Conservation (phyloP, 2,888 invertebrate species). For the Sinelater perroti region DNA sequence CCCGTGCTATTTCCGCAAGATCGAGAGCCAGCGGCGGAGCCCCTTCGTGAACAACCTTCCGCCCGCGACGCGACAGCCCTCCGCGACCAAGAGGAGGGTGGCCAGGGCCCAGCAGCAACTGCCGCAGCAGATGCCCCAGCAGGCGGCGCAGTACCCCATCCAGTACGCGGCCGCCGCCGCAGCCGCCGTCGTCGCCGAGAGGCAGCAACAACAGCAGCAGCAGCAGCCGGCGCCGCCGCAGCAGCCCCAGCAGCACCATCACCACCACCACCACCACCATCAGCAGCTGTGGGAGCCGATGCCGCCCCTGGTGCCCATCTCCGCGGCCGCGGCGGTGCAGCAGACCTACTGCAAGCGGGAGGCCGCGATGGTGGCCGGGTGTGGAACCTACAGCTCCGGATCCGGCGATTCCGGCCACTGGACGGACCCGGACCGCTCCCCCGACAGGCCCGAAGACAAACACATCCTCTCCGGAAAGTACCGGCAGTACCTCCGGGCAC, state of each 20-base stretch:
- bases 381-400: conserved; percentile 53
- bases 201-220: conserved; percentile 55
- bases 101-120: conserved; percentile 57
- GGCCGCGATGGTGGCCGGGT: conserved; percentile 58
- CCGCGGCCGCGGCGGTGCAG: conserved; percentile 48
- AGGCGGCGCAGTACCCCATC: conserved; percentile 54
- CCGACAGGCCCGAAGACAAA: conserved; percentile 56
- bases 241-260: conserved; percentile 54
- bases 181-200: conserved; percentile 45
- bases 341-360: conserved; percentile 51
- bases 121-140: conserved; percentile 56
- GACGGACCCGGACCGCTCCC: conserved; percentile 58
- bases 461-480: conserved; percentile 65
- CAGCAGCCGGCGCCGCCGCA: conserved; percentile 47
- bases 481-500: conserved; percentile 66
- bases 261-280: conserved; percentile 46
- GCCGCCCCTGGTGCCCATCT: conserved; percentile 57
- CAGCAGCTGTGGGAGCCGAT: conserved; percentile 48
- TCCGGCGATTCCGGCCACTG: conserved; percentile 57
- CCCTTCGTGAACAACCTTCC: conserved; percentile 87
- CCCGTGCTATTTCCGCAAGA: conserved; percentile 87
- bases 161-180: conserved; percentile 42
- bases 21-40: conserved; percentile 83
- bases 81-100: conserved; percentile 54
- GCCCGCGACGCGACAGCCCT: conserved; percentile 59